Base-by-base conservation (phyloP, 2,113 vertebrate species). In the Speoplatyrhinus poulsoni region DNA sequence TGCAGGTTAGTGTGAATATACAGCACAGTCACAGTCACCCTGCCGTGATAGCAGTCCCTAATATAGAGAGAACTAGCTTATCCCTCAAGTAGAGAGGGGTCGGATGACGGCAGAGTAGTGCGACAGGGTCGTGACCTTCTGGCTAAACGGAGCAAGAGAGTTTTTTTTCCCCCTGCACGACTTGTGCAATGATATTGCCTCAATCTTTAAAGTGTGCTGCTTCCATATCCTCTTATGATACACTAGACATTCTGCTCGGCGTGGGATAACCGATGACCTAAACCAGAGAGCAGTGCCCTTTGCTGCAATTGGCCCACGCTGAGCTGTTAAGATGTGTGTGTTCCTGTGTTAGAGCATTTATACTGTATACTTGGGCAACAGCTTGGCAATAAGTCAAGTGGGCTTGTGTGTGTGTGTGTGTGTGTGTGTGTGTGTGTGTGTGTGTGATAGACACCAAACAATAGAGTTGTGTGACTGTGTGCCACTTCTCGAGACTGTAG, bases 221-320 rank as follows among this genome's bases (percentile, higher is more conserved):
- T 78, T 77, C 82, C 72, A 79, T 17, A 79, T 80, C 78, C 80
- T 75, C 80, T 82, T 36, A 60, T 80, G 74, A 87, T 79, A 79
- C 88, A 77, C 74, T 65, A 56, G 59, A 82, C 77, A 84, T 77
- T 77, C 76, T 67, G 76, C 75, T 85, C 70, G 67, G 64, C 7
- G 4, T 65, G 78, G 65, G 75, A 64, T 74, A 81, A 82, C 76
- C 63, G 80, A 84, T 78, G 83, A 79, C 79, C 82, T 87, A 72
- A 84, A 73, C 85, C 69, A 78, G 80, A 32, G 58, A 77, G 70
- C 73, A 7, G 61, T 46, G 26, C 72, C 70, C 48, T 68, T 63
- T 67, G 47, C 64, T 72, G 71, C 59, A 58, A 67, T 63, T 82
- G 82, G 86, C 85, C 85, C 73, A 78, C 48, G 71, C 61, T 83